Evolutionary conservation across 2,888 invertebrate species (phyloP), one percentile per base, ranked within the genome.

Genomic region (Cinara cedri): DNA sequence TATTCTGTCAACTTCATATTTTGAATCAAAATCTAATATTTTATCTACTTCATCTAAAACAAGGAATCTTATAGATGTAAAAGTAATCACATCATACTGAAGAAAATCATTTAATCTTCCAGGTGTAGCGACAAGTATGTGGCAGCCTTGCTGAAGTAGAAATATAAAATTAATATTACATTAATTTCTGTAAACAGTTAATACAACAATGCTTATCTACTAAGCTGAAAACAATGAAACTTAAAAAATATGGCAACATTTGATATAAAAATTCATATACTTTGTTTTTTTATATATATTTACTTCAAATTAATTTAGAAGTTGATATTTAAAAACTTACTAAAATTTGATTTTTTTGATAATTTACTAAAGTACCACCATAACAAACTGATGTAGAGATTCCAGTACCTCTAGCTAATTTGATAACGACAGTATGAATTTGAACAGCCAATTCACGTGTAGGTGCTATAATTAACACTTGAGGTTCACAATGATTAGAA

Each of bases 371-470:
- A 0, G 95, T 93, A 0, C 97, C 97, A 19, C 98, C 98, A 83
- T 97, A 97, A 0, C 92, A 89, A 0, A 93, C 90, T 1, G 89
- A 90, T 2, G 91, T 89, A 84, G 92, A 93, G 0, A 97, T 84
- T 75, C 92, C 88, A 0, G 95, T 93, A 0, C 90, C 90, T 74
- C 89, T 87, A 0, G 95, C 88, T 85, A 97, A 98, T 86, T 96
- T 96, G 11, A 91, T 87, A 0, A 94, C 93, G 85, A 97, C 96
- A 81, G 91, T 90, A 83, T 89, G 92, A 82, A 97, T 97, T 84
- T 98, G 98, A n/a, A 92, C 88, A 0, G 93, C 92, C 78, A 99
- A 87, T 86, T 99, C 98, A 60, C 98, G 89, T 0, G 98, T 98
- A 0, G 98, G 98, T 0, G 95, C 91, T 0, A 98, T 88, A 74